Percentiles rank a stretch among this genome's conserved stretches.
These are phyloP conservation scores for Microctenopoma steveboyesi DNA, from an alignment of 2,797 vertebrate genomes.

Conservation along the genomic window DNA sequence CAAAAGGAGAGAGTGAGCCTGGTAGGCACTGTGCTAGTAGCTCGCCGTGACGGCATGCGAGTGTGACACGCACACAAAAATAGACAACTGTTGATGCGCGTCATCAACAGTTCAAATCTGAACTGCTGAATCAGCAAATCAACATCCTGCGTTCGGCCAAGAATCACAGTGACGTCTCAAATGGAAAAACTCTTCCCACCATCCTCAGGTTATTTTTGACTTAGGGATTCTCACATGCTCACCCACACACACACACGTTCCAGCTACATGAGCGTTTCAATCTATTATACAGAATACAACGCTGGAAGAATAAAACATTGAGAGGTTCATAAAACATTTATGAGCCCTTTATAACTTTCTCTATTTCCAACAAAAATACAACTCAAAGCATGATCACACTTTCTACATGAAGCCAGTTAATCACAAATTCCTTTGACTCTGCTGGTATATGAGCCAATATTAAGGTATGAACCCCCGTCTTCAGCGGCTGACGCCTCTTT, in stretches of 20 bases:
- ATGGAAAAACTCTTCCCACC: background rate
- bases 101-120: too few species aligned
- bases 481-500: too few species aligned
- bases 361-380: too few species aligned
- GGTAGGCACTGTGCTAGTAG: constrained; percentile 38
- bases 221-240: background rate
- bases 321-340: too few species aligned
- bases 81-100: constrained; percentile 28
- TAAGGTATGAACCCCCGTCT: too few species aligned
- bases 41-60: constrained; percentile 25
- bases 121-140: background rate
- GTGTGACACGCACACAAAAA: constrained; percentile 8
- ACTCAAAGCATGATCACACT: too few species aligned
- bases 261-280: background rate
- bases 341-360: too few species aligned
- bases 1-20: background rate
- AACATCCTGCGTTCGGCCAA: background rate
- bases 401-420: too few species aligned
- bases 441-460: too few species aligned
- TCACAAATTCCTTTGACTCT: too few species aligned
- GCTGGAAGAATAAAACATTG: too few species aligned
- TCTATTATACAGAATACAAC: background rate
- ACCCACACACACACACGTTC: constrained; percentile 7
- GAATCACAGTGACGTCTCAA: background rate
- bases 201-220: constrained; percentile 3